Conservation (phyloP, 2,113 vertebrate genomes). For the Xenopus laevis region DNA sequence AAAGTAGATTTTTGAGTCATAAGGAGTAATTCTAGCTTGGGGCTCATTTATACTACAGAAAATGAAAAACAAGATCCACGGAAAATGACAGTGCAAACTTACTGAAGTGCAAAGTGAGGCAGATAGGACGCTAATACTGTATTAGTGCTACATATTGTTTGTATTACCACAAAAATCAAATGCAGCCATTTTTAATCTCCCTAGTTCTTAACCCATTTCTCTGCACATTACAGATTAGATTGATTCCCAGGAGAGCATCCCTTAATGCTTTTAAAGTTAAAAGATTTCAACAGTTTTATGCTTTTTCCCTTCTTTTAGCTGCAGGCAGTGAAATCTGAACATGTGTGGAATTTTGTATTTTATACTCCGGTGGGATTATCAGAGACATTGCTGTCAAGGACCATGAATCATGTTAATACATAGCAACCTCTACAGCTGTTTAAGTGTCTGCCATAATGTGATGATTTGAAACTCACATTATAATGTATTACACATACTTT, state of each 20-base stretch:
- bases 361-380: slow-evolving; percentile 75
- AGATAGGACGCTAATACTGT: not conserved
- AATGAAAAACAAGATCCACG: no score
- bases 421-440: slow-evolving; percentile 80
- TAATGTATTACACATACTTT: slow-evolving; percentile 58
- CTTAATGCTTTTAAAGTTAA: slow-evolving; percentile 83
- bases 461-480: slow-evolving; percentile 77
- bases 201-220: slow-evolving; percentile 78
- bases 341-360: slow-evolving; percentile 79
- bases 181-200: slow-evolving; percentile 80
- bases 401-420: slow-evolving; percentile 81
- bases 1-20: no score
- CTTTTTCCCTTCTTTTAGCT: slow-evolving; percentile 72
- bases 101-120: no score
- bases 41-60: no score
- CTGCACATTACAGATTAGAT: slow-evolving; percentile 82
- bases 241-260: slow-evolving; percentile 74
- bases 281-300: slow-evolving; percentile 81
- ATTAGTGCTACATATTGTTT: slow-evolving; percentile 65
- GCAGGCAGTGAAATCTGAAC: slow-evolving; percentile 80
- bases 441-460: slow-evolving; percentile 83
- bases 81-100: no score
- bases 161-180: slow-evolving; percentile 76
- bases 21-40: no score
- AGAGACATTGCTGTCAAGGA: slow-evolving; percentile 79